Base-by-base conservation (phyloP, 2,888 invertebrate genomes). In the Eutolmus rufibarbis region DNA sequence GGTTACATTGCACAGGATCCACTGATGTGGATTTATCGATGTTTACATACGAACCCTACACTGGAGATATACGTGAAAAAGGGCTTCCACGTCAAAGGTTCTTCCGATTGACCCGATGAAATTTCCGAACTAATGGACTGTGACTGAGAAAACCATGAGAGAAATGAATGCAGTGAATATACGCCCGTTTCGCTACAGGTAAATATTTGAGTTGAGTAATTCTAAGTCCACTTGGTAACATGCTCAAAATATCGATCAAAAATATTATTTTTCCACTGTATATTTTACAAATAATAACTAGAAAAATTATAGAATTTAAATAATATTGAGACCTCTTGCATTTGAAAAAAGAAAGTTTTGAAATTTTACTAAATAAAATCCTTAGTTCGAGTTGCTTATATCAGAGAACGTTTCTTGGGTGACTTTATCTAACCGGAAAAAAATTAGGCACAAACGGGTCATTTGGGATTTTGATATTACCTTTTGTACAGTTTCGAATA, bases 1-100 rank as follows among this genome's bases (percentile, higher is more conserved):
- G 78, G 23, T 78, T 78, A 78, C 46, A 78, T 78, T 78, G 78
- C 78, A 78, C 23, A 40, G 78, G 40, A 78, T 37, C 40, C 77
- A 77, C 77, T 77, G 77, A 77, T 37, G 78, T 37, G 43, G 43
- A 78, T 78, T 78, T 78, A 78, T 78, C 43, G 78, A 46, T 78
- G 40, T 78, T 78, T 78, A 78, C 78, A 78, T 78, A 43, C 46
- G 43, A 78, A 19, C 43, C 19, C 40, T 37, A 40, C 77, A 78
- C 40, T 23, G 12, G 78, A n/a, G 43, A 46, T 46, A n/a, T 78
- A 78, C 23, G 76, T 23, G 37, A 43, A 43, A 78, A 23, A 40
- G 37, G 40, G 78, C 23, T 78, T 78, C 40, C 43, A 40, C 12
- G 43, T 34, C 43, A 12, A 43, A n/a, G 78, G 23, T 7, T 78